Conservation (phyloP, 2,797 vertebrate genomes). For the Peromyscus eremicus region DNA sequence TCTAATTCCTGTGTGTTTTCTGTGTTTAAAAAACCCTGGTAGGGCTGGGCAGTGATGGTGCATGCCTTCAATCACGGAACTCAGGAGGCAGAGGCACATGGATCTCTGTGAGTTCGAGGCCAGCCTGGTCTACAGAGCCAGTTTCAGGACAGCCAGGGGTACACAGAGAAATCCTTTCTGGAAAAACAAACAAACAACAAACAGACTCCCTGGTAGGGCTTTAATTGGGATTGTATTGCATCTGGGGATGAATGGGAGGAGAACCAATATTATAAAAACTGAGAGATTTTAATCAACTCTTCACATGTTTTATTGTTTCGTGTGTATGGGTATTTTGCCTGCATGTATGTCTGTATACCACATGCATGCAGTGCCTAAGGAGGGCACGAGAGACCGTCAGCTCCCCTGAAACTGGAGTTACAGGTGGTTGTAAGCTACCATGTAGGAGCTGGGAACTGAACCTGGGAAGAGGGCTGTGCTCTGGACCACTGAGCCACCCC, state of each 20-base stretch:
- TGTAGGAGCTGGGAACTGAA: neutral
- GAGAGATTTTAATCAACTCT: conserved; percentile 19
- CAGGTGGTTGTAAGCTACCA: neutral
- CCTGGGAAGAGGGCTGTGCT: neutral
- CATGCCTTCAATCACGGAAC: neutral
- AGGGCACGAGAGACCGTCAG: neutral
- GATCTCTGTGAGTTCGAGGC: neutral
- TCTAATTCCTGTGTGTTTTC: neutral
- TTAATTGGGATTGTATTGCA: neutral
- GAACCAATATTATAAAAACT: neutral
- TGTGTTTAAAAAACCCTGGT: neutral
- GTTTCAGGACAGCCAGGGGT: neutral
- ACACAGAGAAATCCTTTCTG: neutral
- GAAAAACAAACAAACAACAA: neutral
- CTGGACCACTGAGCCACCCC: neutral
- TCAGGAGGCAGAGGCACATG: neutral
- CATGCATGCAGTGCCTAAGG: neutral
- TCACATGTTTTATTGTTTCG: neutral
- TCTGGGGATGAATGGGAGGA: neutral
- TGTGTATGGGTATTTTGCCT: neutral
- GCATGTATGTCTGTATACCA: too few relatives aligned
- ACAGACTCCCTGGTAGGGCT: neutral
- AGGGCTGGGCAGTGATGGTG: neutral
- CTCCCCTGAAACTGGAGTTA: neutral
- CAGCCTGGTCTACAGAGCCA: neutral